Evolutionary conservation across 2,888 invertebrate genomes (phyloP).

Genomic region (Corythucha ciliata): DNA sequence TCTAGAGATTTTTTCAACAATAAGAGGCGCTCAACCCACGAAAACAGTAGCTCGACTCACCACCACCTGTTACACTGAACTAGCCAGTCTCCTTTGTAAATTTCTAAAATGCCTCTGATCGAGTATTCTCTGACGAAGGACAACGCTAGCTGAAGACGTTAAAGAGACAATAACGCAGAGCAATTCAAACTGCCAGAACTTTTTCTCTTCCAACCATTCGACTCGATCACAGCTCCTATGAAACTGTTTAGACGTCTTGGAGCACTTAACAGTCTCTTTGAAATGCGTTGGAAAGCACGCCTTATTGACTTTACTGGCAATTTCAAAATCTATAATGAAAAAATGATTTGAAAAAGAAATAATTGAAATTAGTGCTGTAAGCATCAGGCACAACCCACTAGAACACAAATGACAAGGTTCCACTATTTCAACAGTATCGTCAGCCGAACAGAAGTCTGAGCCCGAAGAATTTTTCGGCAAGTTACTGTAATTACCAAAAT

Average conservation of each 20-base stretch:
- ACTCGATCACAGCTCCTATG: constrained; percentile 71
- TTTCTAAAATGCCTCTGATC: constrained; percentile 57
- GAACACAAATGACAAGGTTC: constrained; percentile 79
- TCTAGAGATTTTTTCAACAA: not conserved
- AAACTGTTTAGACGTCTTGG: constrained; percentile 36
- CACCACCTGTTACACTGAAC: constrained; percentile 46
- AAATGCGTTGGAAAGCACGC: constrained; percentile 74
- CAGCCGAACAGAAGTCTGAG: constrained; percentile 53
- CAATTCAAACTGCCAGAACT: constrained; percentile 74
- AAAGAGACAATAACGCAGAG: constrained; percentile 57
- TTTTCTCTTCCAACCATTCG: constrained; percentile 71
- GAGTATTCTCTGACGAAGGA: constrained; percentile 55
- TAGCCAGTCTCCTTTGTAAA: constrained; percentile 61
- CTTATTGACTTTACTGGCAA: constrained; percentile 68
- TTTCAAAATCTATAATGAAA: constrained; percentile 59
- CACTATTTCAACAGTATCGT: constrained; percentile 60
- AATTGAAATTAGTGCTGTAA: not conserved
- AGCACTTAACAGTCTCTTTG: constrained; percentile 72
- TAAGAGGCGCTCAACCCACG: too few species aligned
- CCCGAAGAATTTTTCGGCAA: constrained; percentile 65
- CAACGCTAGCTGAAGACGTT: constrained; percentile 55
- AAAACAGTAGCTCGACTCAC: too few species aligned
- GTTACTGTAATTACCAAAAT: constrained; percentile 43
- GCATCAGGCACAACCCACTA: constrained; percentile 43
- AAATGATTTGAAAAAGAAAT: constrained; percentile 1